These are phyloP conservation scores for Eupithecia exiguata DNA, from an alignment of 2,888 invertebrate species.

Conservation along the genomic window DNA sequence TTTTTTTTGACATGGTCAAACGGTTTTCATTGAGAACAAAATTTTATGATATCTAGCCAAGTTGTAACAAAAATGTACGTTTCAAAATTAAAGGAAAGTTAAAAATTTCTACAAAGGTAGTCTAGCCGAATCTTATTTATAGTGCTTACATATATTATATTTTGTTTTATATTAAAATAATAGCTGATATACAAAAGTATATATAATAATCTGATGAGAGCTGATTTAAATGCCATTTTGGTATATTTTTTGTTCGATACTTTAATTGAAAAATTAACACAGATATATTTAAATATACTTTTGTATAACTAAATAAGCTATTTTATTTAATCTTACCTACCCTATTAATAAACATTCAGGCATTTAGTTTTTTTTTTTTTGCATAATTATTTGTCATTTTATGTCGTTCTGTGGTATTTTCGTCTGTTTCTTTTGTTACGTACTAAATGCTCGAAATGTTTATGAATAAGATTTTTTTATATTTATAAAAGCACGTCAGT, in stretches of 20 bases:
- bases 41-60: slow-evolving; percentile 22
- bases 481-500: slow-evolving; percentile 69
- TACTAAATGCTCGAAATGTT: slow-evolving; percentile 13
- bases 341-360: slow-evolving; percentile 4
- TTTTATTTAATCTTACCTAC: slow-evolving; percentile 41
- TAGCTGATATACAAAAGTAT: slow-evolving; percentile 44
- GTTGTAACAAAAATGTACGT: slow-evolving; percentile 43
- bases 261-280: background rate
- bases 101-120: slow-evolving; percentile 50
- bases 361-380: background rate
- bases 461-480: background rate
- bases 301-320: slow-evolving; percentile 48
- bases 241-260: background rate
- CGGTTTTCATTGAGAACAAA: background rate
- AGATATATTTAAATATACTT: slow-evolving; percentile 39
- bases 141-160: slow-evolving; percentile 60
- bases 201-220: background rate
- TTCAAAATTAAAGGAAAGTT: slow-evolving; percentile 45
- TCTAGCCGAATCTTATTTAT: slow-evolving; percentile 55
- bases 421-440: background rate
- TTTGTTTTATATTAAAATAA: slow-evolving; percentile 49
- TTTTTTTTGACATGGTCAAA: background rate
- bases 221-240: background rate
- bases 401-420: background rate
- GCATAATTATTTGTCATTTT: background rate